These are phyloP conservation scores for Rhogogaster chlorosoma DNA, from an alignment of 2,888 invertebrate species.

Conservation along the genomic window DNA sequence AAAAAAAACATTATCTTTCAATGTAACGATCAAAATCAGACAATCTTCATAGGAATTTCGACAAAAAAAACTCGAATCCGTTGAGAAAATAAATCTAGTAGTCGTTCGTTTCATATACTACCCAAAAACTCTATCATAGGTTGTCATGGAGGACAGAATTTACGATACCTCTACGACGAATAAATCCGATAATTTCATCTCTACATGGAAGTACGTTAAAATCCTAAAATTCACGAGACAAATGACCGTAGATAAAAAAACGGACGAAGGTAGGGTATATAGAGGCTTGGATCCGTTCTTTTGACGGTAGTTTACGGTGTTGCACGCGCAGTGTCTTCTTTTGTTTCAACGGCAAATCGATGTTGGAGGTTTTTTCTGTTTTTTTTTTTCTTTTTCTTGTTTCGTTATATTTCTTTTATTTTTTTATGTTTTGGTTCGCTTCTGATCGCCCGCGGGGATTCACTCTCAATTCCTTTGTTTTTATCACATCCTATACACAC, in stretches of 20 bases:
- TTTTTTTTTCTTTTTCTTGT: slow-evolving; percentile 21
- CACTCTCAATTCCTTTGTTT: slow-evolving; percentile 71
- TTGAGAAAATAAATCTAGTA: not conserved
- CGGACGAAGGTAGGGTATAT: not conserved
- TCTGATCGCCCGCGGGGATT: slow-evolving; percentile 47
- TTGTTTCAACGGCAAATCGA: slow-evolving; percentile 54
- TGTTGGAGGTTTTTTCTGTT: slow-evolving; percentile 32
- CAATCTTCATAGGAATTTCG: not conserved
- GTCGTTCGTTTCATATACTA: not conserved
- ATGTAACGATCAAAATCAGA: not conserved
- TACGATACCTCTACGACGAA: not conserved
- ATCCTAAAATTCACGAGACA: slow-evolving; percentile 7
- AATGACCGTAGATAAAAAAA: not conserved
- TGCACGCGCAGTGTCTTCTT: slow-evolving; percentile 49
- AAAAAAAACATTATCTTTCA: not conserved
- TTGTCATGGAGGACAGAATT: not conserved
- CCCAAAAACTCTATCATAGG: not conserved
- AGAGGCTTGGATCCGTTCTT: not conserved
- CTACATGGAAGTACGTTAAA: not conserved
- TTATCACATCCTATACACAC: slow-evolving; percentile 60
- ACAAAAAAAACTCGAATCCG: not conserved
- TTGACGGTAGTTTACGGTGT: slow-evolving; percentile 24
- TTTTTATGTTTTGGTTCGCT: slow-evolving; percentile 45
- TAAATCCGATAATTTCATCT: not conserved
- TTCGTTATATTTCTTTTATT: slow-evolving; percentile 30